phyloP scores from a whole-genome alignment of 2,113 vertebrate genomes.

The Phocoena phocoena region DNA sequence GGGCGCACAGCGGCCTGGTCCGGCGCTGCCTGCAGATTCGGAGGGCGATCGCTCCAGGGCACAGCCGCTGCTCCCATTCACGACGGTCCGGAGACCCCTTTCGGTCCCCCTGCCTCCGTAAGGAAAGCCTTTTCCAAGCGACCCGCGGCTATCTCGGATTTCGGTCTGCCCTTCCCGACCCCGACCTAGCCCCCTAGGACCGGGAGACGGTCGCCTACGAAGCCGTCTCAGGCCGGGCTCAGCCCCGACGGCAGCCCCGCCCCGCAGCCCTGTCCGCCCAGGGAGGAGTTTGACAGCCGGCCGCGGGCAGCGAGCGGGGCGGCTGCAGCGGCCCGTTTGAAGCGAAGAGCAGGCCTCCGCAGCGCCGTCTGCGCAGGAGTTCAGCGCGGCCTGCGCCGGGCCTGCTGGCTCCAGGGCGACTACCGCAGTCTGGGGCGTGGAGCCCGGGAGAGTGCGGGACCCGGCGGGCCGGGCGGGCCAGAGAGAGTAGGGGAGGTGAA shows the following conservation, averaged over 20 bases:
- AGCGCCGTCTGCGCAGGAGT: neutral
- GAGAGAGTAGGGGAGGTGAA: neutral
- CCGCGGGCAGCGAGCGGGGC: neutral
- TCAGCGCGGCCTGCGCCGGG: neutral
- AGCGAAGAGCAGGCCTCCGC: neutral
- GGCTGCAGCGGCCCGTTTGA: constrained; percentile 20
- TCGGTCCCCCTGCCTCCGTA: fast-evolving
- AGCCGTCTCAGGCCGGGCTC: fast-evolving
- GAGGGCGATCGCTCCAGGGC: neutral
- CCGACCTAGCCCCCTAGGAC: neutral
- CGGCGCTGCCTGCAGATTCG: fast-evolving
- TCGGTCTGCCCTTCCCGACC: neutral
- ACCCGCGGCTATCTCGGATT: neutral
- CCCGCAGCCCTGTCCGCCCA: fast-evolving
- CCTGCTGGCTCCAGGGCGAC: neutral
- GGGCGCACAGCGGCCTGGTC: fast-evolving
- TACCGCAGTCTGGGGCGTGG: neutral
- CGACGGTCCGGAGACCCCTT: neutral
- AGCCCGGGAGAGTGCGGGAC: neutral
- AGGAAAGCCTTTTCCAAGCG: neutral
- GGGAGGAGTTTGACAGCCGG: neutral
- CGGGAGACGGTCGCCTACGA: fast-evolving
- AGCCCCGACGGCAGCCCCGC: neutral
- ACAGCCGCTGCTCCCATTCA: neutral
- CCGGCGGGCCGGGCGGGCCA: neutral